A percentile compares a stretch with the other conserved stretches of the same genome.
These are phyloP conservation scores for Galbula dea DNA, from an alignment of 2,113 vertebrate species.

Conservation along the genomic window DNA sequence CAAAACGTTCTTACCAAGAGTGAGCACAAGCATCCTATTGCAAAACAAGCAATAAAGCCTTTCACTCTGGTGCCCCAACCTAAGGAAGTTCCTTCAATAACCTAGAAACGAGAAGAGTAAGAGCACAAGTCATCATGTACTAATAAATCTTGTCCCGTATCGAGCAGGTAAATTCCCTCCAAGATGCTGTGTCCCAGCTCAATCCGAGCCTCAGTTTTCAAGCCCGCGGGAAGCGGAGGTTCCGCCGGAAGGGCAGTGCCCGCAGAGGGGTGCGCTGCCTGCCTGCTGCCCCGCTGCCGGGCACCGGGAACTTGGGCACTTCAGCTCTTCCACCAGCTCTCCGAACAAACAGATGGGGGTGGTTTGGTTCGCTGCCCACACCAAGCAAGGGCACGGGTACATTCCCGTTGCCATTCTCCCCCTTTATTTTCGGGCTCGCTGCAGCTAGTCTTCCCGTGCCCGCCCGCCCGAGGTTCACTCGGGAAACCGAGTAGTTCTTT, in stretches of 20 bases:
- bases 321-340: neutral
- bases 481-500: no score
- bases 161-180: accelerated
- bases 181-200: accelerated
- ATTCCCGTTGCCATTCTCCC: no score
- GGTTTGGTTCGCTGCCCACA: neutral
- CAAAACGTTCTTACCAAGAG: conserved; percentile 69
- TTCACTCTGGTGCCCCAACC: conserved; percentile 75
- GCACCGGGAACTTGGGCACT: no score
- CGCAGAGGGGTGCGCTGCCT: neutral
- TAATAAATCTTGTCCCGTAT: accelerated
- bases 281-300: no score
- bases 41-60: conserved; percentile 75
- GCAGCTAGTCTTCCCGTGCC: neutral
- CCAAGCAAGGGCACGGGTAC: neutral
- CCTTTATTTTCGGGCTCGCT: no score
- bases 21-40: conserved; percentile 69
- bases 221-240: neutral
- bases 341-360: neutral
- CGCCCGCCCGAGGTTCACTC: no score
- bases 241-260: neutral
- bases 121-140: neutral
- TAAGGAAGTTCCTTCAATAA: conserved; percentile 59
- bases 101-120: conserved; percentile 32
- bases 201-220: accelerated